phyloP scores from a whole-genome alignment of 1,140 invertebrate species.

The Drosophila melanica region DNA sequence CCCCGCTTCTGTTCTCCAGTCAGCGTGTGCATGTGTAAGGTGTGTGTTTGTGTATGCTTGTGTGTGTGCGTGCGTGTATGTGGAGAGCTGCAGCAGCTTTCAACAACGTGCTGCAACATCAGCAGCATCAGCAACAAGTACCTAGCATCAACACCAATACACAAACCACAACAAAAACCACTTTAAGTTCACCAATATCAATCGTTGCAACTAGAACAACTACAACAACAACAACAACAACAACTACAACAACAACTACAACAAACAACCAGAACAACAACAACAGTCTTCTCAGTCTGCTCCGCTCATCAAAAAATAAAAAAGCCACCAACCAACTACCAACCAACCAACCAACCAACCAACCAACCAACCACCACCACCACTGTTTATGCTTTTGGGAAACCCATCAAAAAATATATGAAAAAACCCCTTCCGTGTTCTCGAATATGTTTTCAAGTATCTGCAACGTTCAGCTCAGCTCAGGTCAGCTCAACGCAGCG shows the following conservation, averaged over 20 bases:
- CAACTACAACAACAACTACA: slow-evolving; percentile 58
- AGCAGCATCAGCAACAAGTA: slow-evolving; percentile 4
- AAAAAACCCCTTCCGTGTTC: slow-evolving; percentile 7
- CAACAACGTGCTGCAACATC: not conserved
- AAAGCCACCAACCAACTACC: slow-evolving; percentile 38
- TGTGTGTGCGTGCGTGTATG: not conserved
- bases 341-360: slow-evolving; percentile 34
- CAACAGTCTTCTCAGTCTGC: slow-evolving; percentile 68
- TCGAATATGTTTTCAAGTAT: slow-evolving; percentile 2
- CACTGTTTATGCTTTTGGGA: slow-evolving; percentile 20
- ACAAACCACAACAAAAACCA: slow-evolving; percentile 5
- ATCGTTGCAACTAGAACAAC: slow-evolving; percentile 7
- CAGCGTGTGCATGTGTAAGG: not conserved
- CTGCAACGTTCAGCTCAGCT: slow-evolving; percentile 15
- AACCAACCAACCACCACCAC: slow-evolving; percentile 38
- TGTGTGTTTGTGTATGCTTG: slow-evolving; percentile 1
- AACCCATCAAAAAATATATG: slow-evolving; percentile 34
- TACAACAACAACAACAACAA: slow-evolving; percentile 19
- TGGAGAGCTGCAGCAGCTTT: slow-evolving; percentile 1
- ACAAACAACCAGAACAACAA: slow-evolving; percentile 41
- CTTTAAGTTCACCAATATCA: not conserved
- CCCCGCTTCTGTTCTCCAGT: not conserved
- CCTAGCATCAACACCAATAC: slow-evolving; percentile 4
- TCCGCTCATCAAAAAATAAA: slow-evolving; percentile 54
- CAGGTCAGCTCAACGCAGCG: slow-evolving; percentile 17